A percentile compares a stretch with the other conserved stretches of the same genome.
phyloP scores from a whole-genome alignment of 2,797 vertebrate species.

The Alouatta caraya region DNA sequence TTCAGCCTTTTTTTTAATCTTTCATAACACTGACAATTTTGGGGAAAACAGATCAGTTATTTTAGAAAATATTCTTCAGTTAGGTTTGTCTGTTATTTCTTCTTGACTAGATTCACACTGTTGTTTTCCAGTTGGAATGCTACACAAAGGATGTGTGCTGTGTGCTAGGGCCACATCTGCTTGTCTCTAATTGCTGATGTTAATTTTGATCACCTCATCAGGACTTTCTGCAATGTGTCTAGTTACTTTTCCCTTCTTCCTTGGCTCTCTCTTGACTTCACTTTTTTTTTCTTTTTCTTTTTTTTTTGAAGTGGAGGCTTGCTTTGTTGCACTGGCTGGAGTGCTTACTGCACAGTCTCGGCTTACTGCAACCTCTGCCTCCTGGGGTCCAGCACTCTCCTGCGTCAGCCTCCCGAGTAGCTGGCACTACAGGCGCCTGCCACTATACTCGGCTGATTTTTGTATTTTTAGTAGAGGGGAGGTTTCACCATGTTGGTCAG shows the following conservation, averaged over 20 bases:
- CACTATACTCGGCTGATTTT: neutral
- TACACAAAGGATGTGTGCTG: neutral
- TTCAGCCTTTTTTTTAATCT: neutral
- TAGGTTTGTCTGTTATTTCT: neutral
- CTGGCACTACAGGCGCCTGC: neutral
- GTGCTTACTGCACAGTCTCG: neutral
- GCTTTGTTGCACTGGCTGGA: neutral
- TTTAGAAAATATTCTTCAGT: neutral
- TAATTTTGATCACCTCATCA: neutral
- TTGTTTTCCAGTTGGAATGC: neutral
- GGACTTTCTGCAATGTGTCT: neutral
- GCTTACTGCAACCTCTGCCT: neutral
- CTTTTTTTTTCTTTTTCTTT: neutral
- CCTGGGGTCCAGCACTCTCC: neutral
- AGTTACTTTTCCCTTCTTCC: neutral
- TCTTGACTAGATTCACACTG: neutral
- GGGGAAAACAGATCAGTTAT: neutral
- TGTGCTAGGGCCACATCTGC: neutral
- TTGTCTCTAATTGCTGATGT: neutral
- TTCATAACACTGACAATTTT: neutral
- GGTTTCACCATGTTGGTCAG: neutral
- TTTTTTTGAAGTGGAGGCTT: neutral
- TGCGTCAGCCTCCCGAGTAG: neutral
- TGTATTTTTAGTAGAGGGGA: neutral
- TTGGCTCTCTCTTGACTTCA: neutral